Conservation (phyloP, 2,888 invertebrate species). For the Cynaeus angustus region DNA sequence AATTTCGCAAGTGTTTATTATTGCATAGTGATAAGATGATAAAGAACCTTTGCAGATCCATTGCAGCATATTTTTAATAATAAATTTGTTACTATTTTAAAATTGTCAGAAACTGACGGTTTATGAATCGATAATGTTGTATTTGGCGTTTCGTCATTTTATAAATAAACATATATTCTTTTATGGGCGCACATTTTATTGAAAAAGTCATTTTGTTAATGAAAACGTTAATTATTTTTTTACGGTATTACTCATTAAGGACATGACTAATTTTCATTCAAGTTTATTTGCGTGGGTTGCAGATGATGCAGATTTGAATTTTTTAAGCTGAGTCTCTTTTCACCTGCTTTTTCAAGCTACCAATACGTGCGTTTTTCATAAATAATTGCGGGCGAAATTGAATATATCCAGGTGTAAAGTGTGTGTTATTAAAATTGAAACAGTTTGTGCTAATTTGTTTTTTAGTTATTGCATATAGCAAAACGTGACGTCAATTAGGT, state of each 20-base stretch:
- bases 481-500: conserved; percentile 4
- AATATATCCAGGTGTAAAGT: conserved; percentile 27
- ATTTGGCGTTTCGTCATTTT: conserved; percentile 22
- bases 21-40: too few relatives aligned
- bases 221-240: conserved; percentile 16
- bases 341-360: conserved; percentile 27
- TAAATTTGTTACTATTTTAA: conserved; percentile 2
- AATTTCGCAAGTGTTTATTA: too few relatives aligned
- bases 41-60: too few relatives aligned
- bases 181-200: conserved; percentile 15
- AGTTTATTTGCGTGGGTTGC: background rate
- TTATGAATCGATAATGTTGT: conserved; percentile 27
- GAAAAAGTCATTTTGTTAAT: conserved; percentile 2
- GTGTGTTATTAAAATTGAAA: conserved; percentile 17
- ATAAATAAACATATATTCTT: conserved; percentile 27
- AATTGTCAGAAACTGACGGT: background rate
- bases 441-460: conserved; percentile 13
- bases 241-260: conserved; percentile 7
- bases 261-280: conserved; percentile 6
- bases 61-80: background rate
- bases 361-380: conserved; percentile 27
- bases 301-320: conserved; percentile 9
- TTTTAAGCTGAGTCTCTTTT: conserved; percentile 12
- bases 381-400: background rate
- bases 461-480: conserved; percentile 1